Evolutionary conservation across 2,113 vertebrate genomes (phyloP), one percentile per base, ranked within the genome.

Genomic region (Silurus glanis): DNA sequence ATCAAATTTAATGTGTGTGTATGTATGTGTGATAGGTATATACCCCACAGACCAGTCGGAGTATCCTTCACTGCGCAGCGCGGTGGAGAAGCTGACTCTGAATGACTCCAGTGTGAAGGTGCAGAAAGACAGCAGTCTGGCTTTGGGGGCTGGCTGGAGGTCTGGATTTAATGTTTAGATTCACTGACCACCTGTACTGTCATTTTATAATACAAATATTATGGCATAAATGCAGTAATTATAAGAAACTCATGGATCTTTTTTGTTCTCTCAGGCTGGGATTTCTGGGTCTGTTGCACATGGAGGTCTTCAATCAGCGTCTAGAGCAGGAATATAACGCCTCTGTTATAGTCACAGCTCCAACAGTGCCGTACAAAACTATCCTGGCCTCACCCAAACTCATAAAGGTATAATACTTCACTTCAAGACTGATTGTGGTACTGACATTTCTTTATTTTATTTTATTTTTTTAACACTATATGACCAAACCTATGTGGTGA

Each of bases 291-390:
- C 96, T 99, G 86, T 93, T 99, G 64, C 98, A 99, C 84, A 97
- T 99, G 97, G 98, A 99, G 92, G 97, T 99, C 91, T 99, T 99
- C 92, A 98, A 98, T 93, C 98, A 99, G 90, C 93, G 98, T 82
- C 93, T 99, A 89, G 97, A 99, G 76, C 97, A 99, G 94, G 98
- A 99, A 88, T 97, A 98, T 92, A 97, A 99, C 53, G 95, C 96
- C 85, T 97, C 96, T 21, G 97, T 99, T 84, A 97, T 99, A 83
- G 93, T 99, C 81, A 99, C 97, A 21, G 95, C 96, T 0, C 98
- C 97, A 76, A 99, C 97, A 0, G 98, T 99, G 87, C 97, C 97
- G 19, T 99, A 99, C 92, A 99, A 97, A 93, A 97, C 97, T 7
- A 16, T 96, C 82, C 95, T 99, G 90, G 96, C 96, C 17, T 98